Evolutionary conservation across 2,113 vertebrate species (phyloP), one percentile per base, ranked within the genome.

Genomic region (Zapus hudsonius): DNA sequence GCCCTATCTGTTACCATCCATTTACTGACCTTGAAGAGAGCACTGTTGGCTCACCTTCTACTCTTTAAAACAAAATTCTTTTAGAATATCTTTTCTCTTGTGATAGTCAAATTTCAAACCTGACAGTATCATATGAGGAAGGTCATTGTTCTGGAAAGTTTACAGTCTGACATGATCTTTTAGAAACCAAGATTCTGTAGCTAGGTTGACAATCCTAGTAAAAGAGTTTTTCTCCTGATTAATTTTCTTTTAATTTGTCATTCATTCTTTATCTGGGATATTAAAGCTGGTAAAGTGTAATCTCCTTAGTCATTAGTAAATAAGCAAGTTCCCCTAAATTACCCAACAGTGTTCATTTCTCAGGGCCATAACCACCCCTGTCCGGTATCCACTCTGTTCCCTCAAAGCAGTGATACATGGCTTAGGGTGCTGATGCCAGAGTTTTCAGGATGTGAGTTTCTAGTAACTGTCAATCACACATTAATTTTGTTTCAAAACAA

Each of bases 401-500:
- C 42, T 87, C 31, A 94, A 84, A 31, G 25, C 44, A 52, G 17
- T 63, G 42, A 73, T 12, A 20, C 20, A 31, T 16, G 61, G 27
- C 16, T 74, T 57, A 66, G 57, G n/a, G 66, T 22, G 70, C 2
- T 22, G 63, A 47, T 8, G 64, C 67, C 57, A 25, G 55, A 67
- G 5, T 23, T 72, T 85, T 79, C 1, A 40, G 55, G 29, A 12
- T 40, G 36, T 66, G 36, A 61, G 40, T 93, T 59, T 72, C 57
- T 36, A 17, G 76, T 31, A 22, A 89, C 25, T 44, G 40, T 69
- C 52, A 31, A 5, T 0, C 40, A 25, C 0, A 74, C 27, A 57
- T 73, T 27, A 57, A 73, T 47, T 33, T 70, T 70, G 73, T 52
- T 79, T 74, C 42, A 67, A 95, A 87, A 29, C 75, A 82, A 75